Evolutionary conservation across 1,140 invertebrate species (phyloP).

Genomic region (Camponotus vicinus): DNA sequence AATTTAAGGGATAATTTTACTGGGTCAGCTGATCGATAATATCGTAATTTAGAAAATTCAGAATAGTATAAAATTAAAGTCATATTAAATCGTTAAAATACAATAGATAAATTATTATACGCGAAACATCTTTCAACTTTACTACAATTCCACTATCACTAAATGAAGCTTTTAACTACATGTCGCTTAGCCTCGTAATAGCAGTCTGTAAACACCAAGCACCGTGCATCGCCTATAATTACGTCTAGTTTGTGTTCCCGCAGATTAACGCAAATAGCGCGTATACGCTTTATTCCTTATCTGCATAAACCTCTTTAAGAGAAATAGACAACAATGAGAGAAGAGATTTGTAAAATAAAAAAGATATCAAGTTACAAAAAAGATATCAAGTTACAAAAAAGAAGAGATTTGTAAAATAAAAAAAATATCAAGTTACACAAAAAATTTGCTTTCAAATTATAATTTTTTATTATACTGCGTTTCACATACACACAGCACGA

Average conservation of each 20-base stretch:
- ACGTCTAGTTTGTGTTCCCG: slow-evolving; percentile 32
- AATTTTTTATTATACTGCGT: slow-evolving; percentile 16
- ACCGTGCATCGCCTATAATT: slow-evolving; percentile 19
- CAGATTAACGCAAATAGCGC: not conserved
- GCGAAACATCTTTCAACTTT: not conserved
- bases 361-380: slow-evolving; percentile 46
- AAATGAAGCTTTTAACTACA: slow-evolving; percentile 46
- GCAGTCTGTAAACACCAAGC: slow-evolving; percentile 31
- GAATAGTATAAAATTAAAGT: too few relatives aligned
- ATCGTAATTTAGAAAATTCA: not conserved
- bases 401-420: slow-evolving; percentile 42
- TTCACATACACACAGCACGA: slow-evolving; percentile 15
- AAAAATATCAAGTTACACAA: slow-evolving; percentile 46
- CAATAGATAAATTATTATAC: slow-evolving; percentile 23
- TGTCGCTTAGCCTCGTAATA: slow-evolving; percentile 38
- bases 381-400: slow-evolving; percentile 37
- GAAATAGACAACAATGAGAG: not conserved
- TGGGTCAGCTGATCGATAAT: slow-evolving; percentile 43
- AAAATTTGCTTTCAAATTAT: slow-evolving; percentile 57
- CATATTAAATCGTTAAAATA: not conserved
- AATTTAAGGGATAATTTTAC: not conserved
- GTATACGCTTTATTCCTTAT: slow-evolving; percentile 38
- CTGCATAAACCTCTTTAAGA: slow-evolving; percentile 25
- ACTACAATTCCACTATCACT: not conserved
- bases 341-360: slow-evolving; percentile 45